Percentiles rank a stretch among this genome's conserved stretches.
phyloP scores from a whole-genome alignment of 2,888 invertebrate species.

The Megastigmus dorsalis region DNA sequence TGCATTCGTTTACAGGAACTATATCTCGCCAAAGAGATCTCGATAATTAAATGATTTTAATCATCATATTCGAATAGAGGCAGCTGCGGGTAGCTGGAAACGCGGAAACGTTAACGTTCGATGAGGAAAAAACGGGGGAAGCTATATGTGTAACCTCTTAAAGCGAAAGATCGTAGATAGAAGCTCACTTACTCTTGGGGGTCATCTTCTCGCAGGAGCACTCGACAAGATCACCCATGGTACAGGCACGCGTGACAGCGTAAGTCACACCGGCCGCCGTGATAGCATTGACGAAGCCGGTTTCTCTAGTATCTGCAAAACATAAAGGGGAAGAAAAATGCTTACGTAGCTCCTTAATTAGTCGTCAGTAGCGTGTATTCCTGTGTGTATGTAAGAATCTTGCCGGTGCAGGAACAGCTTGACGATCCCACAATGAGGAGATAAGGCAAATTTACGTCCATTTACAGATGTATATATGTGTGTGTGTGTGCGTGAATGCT shows the following conservation, averaged over 20 bases:
- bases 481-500: neutral
- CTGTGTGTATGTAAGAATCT: no score
- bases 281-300: constrained; percentile 93
- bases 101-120: no score
- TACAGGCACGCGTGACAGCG: constrained; percentile 91
- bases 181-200: constrained; percentile 72
- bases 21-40: no score
- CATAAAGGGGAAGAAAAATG: constrained; percentile 22
- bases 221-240: constrained; percentile 88
- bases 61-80: no score
- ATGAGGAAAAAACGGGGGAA: no score
- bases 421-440: constrained; percentile 20
- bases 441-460: constrained; percentile 16
- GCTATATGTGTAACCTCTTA: no score
- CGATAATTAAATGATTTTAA: no score
- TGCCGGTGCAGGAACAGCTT: no score
- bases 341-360: constrained; percentile 18
- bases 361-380: neutral
- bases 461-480: neutral
- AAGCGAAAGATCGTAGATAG: no score
- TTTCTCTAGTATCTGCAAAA: constrained; percentile 92
- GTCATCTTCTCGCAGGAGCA: constrained; percentile 89
- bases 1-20: no score
- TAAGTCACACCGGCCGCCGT: constrained; percentile 93
- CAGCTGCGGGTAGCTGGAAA: no score